Evolutionary conservation across 1,140 invertebrate species (phyloP), one percentile per base, ranked within the genome.

Genomic region (Sminthurides bifidus): DNA sequence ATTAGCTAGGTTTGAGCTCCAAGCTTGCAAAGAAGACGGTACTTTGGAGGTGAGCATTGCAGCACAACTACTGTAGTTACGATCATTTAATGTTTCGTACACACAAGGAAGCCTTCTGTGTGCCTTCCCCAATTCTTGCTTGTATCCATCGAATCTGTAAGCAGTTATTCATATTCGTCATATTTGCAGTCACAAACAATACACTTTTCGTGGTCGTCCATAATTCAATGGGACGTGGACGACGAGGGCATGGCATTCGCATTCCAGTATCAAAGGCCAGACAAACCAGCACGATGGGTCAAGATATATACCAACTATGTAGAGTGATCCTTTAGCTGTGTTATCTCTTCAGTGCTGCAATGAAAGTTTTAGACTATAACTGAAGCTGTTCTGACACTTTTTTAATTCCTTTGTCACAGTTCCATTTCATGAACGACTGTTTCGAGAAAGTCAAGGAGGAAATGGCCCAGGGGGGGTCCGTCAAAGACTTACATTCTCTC

Each of bases 381-480:
- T 12, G 12, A 17, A 37, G 12, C 12, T 12, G 61, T 43, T 19
- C 17, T n/a, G 21, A 10, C 41, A 43, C 12, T 43, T 10, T 43
- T 21, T 10, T n/a, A 19, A 43, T 6, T 27, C 12, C 30, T 48
- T 3, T 67, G 60, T 81, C 82, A 41, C 76, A 94, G 90, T 92
- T 88, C 70, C 80, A 86, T 67, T 94, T 87, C 75, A 80, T 95
- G 68, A 83, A 83, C 71, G 91, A 94, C 69, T 94, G 91, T 72
- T 92, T 95, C 74, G 87, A 94, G 71, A 78, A 86, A 75, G 86
- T 96, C 77, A 82, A 86, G 66, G 87, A 93, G 70, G 91, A 96
- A 66, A 67, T 71, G 58, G 70, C 70, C 51, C 35, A 56, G 21
- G 10, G 21, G 5, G 41, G 26, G 2, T 2, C 29, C 23, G 23